Percentiles rank a stretch among this genome's conserved stretches.
Conservation (phyloP, 2,888 invertebrate genomes). For the Oscheius sp. region DNA sequence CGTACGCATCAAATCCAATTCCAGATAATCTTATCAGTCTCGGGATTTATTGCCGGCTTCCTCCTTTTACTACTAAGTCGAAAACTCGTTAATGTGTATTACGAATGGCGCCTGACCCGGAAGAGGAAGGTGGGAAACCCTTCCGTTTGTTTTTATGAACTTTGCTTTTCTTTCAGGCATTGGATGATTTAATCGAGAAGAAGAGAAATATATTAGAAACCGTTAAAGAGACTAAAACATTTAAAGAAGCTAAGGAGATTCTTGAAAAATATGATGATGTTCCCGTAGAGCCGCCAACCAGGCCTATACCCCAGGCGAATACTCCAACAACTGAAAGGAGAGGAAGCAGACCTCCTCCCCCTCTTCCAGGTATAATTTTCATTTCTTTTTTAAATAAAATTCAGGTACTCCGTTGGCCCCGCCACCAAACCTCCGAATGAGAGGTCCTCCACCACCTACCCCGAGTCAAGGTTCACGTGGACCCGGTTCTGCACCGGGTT, state of each 20-base stretch:
- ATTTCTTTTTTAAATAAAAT: too few relatives aligned
- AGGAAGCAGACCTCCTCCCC: neutral
- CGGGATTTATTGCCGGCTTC: constrained; percentile 15
- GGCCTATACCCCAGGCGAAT: constrained; percentile 23
- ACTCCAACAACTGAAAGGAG: neutral
- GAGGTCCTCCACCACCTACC: constrained; percentile 2
- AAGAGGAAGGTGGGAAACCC: constrained; percentile 26
- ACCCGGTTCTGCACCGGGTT: too few relatives aligned
- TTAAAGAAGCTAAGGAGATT: constrained; percentile 90
- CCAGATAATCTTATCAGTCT: constrained; percentile 1
- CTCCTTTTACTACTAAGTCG: constrained; percentile 16
- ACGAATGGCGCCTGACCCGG: constrained; percentile 29
- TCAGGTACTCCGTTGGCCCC: constrained; percentile 12
- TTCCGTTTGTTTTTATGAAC: neutral
- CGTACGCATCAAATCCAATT: neutral
- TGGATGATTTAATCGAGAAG: constrained; percentile 49
- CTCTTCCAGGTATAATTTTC: constrained; percentile 10
- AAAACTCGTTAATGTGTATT: constrained; percentile 12
- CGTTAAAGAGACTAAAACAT: constrained; percentile 97
- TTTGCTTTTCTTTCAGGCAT: constrained; percentile 32
- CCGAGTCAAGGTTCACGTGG: neutral
- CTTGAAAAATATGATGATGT: constrained; percentile 83
- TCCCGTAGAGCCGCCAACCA: constrained; percentile 73
- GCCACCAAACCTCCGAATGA: neutral
- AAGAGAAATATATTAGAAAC: constrained; percentile 83